Conservation (phyloP, 1,140 invertebrate genomes). For the Penaeus japonicus region DNA sequence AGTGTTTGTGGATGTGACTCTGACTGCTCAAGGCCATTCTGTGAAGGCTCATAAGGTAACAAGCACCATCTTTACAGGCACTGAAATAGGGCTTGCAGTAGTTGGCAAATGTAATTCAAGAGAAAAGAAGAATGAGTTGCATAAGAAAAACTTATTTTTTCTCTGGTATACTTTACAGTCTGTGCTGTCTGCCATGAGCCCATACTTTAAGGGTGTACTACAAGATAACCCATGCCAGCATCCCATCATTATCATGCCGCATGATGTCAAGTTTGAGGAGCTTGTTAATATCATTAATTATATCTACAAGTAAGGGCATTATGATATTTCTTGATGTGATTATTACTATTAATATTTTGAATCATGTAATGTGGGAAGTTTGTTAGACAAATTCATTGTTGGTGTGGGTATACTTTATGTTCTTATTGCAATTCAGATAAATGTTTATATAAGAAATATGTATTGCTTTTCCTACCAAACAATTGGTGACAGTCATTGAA, state of each 20-base stretch:
- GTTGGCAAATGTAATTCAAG: background rate
- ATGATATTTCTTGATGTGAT: background rate
- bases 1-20: slow-evolving; percentile 54
- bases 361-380: background rate
- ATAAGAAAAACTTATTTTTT: background rate
- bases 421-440: background rate
- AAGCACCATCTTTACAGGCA: background rate
- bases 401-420: background rate
- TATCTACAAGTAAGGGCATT: slow-evolving; percentile 77
- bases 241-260: slow-evolving; percentile 84
- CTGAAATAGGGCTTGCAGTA: background rate
- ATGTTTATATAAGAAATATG: background rate
- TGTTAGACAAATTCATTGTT: background rate
- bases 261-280: slow-evolving; percentile 87
- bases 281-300: slow-evolving; percentile 87
- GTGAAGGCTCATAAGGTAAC: slow-evolving; percentile 54
- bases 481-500: background rate
- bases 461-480: too few relatives aligned
- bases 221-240: slow-evolving; percentile 91
- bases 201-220: slow-evolving; percentile 89
- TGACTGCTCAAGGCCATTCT: slow-evolving; percentile 47
- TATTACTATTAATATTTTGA: background rate
- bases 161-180: slow-evolving; percentile 20
- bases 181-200: slow-evolving; percentile 88
- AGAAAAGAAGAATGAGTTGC: background rate